phyloP scores from a whole-genome alignment of 2,888 invertebrate genomes.

The Ochlodes sylvanus region DNA sequence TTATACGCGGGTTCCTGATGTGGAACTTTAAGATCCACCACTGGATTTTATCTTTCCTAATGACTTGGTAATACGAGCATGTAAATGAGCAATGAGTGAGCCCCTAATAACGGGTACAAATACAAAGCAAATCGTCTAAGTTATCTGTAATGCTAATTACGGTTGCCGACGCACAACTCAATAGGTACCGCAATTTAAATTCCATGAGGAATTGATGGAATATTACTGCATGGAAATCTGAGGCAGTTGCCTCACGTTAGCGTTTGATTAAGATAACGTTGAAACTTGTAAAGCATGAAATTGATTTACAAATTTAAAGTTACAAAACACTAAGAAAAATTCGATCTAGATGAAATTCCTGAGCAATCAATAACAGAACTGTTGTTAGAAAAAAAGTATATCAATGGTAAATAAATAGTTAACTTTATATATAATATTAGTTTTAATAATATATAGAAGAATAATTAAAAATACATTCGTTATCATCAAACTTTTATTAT shows the following conservation, averaged over 20 bases:
- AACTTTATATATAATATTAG: too few species aligned
- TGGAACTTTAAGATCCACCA: slow-evolving; percentile 42
- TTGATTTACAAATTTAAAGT: background rate
- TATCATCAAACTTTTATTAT: too few species aligned
- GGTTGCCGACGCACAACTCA: slow-evolving; percentile 22
- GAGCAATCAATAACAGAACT: too few species aligned
- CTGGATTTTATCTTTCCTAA: slow-evolving; percentile 31
- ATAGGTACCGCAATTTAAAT: background rate
- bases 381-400: too few species aligned
- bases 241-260: background rate
- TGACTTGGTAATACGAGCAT: slow-evolving; percentile 33
- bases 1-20: slow-evolving; percentile 45
- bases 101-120: slow-evolving; percentile 27
- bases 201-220: background rate
- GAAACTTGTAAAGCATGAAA: background rate
- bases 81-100: slow-evolving; percentile 25
- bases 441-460: too few species aligned
- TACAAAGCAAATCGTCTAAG: slow-evolving; percentile 29
- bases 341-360: too few species aligned
- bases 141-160: slow-evolving; percentile 34
- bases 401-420: too few species aligned
- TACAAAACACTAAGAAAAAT: too few species aligned
- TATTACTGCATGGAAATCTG: background rate
- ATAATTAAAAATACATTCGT: too few species aligned
- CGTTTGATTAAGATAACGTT: too few species aligned